Evolutionary conservation across 2,888 invertebrate species (phyloP).

Genomic region (Machimus rusticus): DNA sequence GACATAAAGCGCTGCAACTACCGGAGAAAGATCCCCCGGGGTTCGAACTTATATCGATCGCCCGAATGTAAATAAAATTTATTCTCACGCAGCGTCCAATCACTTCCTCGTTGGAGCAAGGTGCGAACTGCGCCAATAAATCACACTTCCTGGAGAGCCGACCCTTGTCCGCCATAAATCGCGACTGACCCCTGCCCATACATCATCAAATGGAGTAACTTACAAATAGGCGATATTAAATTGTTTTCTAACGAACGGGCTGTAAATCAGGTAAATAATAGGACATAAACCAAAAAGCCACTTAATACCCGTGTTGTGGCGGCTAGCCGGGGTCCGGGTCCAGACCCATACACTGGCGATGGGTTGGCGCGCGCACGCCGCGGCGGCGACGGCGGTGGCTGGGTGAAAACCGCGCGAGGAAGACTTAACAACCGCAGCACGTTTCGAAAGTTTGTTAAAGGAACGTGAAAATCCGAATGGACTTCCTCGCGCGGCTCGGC

Average conservation of each 20-base stretch:
- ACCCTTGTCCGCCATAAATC: neutral
- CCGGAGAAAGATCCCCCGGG: neutral
- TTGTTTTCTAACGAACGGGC: slow-evolving; percentile 21
- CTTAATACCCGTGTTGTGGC: slow-evolving; percentile 19
- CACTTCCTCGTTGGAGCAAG: neutral
- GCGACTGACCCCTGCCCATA: neutral
- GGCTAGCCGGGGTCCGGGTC: neutral
- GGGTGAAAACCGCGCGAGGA: slow-evolving; percentile 1
- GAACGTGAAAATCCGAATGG: neutral
- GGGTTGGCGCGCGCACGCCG: neutral
- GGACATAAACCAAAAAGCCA: slow-evolving; percentile 26
- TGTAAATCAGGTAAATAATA: slow-evolving; percentile 35
- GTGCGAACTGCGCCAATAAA: slow-evolving; percentile 13
- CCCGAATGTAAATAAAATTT: neutral
- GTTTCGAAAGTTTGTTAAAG: slow-evolving; percentile 36
- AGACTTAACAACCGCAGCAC: slow-evolving; percentile 8
- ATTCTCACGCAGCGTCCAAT: neutral
- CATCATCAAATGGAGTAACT: slow-evolving; percentile 27
- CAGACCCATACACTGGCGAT: neutral
- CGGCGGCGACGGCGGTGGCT: neutral
- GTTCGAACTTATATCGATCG: neutral
- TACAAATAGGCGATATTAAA: slow-evolving; percentile 35
- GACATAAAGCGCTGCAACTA: neutral
- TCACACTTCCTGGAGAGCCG: slow-evolving; percentile 11
- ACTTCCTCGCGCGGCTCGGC: slow-evolving; percentile 1